Evolutionary conservation across 2,797 vertebrate species (phyloP).

Genomic region (Mormyrops boulengeri): DNA sequence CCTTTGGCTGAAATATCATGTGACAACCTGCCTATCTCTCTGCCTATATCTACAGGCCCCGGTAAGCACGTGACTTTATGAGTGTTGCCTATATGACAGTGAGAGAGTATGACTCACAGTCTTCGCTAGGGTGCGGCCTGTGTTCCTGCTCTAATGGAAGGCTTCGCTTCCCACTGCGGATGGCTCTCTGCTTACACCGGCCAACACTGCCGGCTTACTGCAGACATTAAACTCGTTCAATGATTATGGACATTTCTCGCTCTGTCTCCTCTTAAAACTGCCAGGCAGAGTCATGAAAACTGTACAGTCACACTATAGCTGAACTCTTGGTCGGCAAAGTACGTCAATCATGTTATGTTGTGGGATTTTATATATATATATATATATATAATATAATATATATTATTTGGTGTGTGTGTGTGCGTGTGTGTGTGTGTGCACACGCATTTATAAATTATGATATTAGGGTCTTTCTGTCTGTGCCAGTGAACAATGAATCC

Average conservation of each 20-base stretch:
- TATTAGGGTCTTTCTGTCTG: not conserved
- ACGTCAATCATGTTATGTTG: not conserved
- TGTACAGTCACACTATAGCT: not conserved
- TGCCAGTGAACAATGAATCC: not conserved
- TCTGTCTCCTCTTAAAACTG: not conserved
- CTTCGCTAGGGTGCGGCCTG: not conserved
- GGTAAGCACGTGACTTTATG: not conserved
- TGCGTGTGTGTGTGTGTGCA: not conserved
- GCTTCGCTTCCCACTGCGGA: not conserved
- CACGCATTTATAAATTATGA: not conserved
- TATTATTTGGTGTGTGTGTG: not conserved
- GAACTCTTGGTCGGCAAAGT: not conserved
- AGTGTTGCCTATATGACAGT: not conserved
- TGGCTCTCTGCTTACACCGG: not conserved
- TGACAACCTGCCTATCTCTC: not conserved
- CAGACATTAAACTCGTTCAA: not conserved
- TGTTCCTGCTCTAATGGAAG: not conserved
- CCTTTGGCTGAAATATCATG: not conserved
- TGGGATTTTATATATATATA: not conserved
- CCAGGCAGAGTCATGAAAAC: not conserved
- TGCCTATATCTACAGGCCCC: not conserved
- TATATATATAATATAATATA: not conserved
- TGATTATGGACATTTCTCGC: not conserved
- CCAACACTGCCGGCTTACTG: not conserved
- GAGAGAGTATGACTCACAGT: not conserved